phyloP scores from a whole-genome alignment of 2,888 invertebrate genomes.

The Agonopterix alstromeriana region DNA sequence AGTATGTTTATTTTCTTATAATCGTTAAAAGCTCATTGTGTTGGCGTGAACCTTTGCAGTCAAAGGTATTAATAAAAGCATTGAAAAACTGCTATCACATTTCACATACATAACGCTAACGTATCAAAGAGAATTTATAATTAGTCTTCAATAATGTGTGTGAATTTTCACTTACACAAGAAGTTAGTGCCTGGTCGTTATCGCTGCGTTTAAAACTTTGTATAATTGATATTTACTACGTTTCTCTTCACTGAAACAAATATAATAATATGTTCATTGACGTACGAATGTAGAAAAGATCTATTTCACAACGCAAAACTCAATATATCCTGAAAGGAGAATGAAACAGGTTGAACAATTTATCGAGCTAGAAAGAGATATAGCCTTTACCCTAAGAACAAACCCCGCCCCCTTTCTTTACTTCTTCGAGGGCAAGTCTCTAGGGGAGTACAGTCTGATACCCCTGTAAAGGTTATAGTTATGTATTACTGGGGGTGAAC shows the following conservation, averaged over 20 bases:
- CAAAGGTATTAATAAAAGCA: conserved; percentile 2
- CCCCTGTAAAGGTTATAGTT: conserved; percentile 6
- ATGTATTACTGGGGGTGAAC: conserved; percentile 20
- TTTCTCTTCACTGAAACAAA: too few species aligned
- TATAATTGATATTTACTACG: too few species aligned
- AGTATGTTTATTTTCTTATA: neutral
- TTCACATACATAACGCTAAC: conserved; percentile 3
- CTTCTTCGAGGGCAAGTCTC: conserved; percentile 32
- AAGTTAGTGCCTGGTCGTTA: too few species aligned
- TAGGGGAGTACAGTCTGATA: conserved; percentile 34
- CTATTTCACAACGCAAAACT: conserved; percentile 9
- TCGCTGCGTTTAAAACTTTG: conserved; percentile 6
- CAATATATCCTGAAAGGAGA: conserved; percentile 14
- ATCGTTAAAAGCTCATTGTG: conserved; percentile 4
- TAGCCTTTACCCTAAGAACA: conserved; percentile 34
- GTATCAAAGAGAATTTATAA: too few species aligned
- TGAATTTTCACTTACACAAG: too few species aligned
- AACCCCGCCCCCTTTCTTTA: conserved; percentile 53
- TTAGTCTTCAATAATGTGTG: too few species aligned
- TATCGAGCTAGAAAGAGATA: conserved; percentile 33
- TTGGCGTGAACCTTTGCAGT: conserved; percentile 6
- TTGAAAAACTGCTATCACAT: conserved; percentile 6
- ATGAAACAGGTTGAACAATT: conserved; percentile 13
- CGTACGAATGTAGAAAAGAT: too few species aligned
- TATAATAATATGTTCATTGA: too few species aligned